phyloP scores from a whole-genome alignment of 2,113 vertebrate genomes.

The Rhadina sibilatrix region DNA sequence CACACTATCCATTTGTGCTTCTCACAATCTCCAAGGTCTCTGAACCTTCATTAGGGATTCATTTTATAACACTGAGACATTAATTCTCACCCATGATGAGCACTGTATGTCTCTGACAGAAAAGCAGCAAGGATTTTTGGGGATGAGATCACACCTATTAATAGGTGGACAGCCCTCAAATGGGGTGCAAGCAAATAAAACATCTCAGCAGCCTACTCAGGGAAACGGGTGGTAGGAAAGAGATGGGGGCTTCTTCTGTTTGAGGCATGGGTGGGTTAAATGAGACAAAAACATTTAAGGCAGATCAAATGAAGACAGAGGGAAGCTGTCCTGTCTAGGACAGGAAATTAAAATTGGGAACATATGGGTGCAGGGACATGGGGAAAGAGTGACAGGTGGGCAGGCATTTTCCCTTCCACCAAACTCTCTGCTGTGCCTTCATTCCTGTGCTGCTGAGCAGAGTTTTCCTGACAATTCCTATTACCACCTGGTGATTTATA shows the following conservation, averaged over 20 bases:
- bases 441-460: background rate
- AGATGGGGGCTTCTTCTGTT: background rate
- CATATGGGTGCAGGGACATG: background rate
- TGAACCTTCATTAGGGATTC: background rate
- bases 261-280: background rate
- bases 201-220: background rate
- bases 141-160: background rate
- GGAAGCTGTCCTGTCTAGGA: background rate
- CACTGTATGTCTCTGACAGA: background rate
- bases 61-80: background rate
- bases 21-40: background rate
- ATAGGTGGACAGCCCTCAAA: background rate
- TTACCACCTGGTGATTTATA: slow-evolving; percentile 39
- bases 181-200: background rate
- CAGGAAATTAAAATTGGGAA: background rate
- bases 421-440: background rate
- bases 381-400: background rate
- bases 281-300: background rate
- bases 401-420: background rate
- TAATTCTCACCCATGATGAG: background rate
- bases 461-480: slow-evolving; percentile 33
- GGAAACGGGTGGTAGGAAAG: background rate
- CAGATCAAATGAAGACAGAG: background rate
- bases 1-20: background rate
- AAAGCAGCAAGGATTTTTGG: background rate